phyloP scores from a whole-genome alignment of 2,888 invertebrate genomes.

The Caenorhabditis wallacei region DNA sequence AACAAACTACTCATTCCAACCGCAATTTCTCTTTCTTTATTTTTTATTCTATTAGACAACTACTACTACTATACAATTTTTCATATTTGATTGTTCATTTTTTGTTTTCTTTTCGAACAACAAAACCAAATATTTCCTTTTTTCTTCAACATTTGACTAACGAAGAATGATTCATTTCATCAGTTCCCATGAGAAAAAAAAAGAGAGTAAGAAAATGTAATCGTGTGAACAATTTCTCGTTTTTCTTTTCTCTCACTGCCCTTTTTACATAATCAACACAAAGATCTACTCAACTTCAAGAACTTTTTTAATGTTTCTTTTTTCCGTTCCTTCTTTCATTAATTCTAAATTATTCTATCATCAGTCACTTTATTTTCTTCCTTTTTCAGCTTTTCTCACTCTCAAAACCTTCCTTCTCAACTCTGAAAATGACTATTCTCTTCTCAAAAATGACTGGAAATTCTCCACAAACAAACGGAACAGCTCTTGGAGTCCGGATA shows the following conservation, averaged over 20 bases:
- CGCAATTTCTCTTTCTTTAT: constrained; percentile 24
- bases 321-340: constrained; percentile 13
- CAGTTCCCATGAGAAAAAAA: constrained; percentile 24
- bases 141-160: constrained; percentile 1
- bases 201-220: constrained; percentile 8
- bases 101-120: constrained; percentile 4
- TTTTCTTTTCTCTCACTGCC: constrained; percentile 1
- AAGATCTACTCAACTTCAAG: constrained; percentile 37
- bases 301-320: background rate
- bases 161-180: constrained; percentile 39
- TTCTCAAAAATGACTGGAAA: constrained; percentile 64
- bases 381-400: background rate
- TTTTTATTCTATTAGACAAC: constrained; percentile 23
- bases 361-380: constrained; percentile 7
- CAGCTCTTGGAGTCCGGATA: constrained; percentile 62
- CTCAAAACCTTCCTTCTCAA: background rate
- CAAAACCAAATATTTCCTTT: background rate
- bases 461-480: constrained; percentile 66
- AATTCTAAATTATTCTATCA: constrained; percentile 8
- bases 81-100: constrained; percentile 18
- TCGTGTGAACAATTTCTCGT: constrained; percentile 5
- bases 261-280: constrained; percentile 35
- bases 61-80: constrained; percentile 35
- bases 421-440: constrained; percentile 49
- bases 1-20: constrained; percentile 15